Base-by-base conservation (phyloP, 2,888 invertebrate species). In the Ptycholaimellus sp. region DNA sequence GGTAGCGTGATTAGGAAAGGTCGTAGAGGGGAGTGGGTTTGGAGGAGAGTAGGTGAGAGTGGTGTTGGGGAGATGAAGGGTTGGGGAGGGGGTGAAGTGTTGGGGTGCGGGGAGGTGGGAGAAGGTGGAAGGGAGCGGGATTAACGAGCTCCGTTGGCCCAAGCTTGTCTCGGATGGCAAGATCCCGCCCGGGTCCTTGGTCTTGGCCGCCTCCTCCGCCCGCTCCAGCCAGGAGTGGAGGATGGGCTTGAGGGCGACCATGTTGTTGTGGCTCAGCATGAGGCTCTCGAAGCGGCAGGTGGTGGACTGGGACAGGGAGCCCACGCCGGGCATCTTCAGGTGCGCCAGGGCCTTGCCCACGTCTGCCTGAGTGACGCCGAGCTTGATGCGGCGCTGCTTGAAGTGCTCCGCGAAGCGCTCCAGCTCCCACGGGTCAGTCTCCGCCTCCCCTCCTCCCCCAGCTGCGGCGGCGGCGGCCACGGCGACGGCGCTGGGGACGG, bases 361-460 rank as follows among this genome's bases (percentile, higher is more conserved):
- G 65, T 93, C 90, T n/a, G 87, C 87, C 59, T 96, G 93, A 40
- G 96, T 96, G 40, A 96, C 93, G 41, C 96, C 79, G 44, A 99
- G 71, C 65, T 99, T 99, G 60, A 99, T 99, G 53, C 96, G 71
- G 42, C 96, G 69, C 64, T 96, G 96, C 59, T 99, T 99, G 68
- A 99, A 96, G 43, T 93, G 70, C 63, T 99, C 96, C 21, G 96
- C 96, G 62, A 96, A 96, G n/a, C 87, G 85, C 63, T 99, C 96
- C 40, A 99, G 69, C 59, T 96, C 96, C 36, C 93, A 53, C 1
- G 69, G 68, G 50, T 69, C 68, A 38, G 65, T 66, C 46, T 68
- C 67, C 16, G 55, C 37, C 36, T 59, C 58, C 9, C 36, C 32
- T 20, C 38, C 6, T 6, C 7, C 13, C 7, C 7, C 25, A 6